phyloP scores from a whole-genome alignment of 2,888 invertebrate genomes.

The Hydriomena furcata region DNA sequence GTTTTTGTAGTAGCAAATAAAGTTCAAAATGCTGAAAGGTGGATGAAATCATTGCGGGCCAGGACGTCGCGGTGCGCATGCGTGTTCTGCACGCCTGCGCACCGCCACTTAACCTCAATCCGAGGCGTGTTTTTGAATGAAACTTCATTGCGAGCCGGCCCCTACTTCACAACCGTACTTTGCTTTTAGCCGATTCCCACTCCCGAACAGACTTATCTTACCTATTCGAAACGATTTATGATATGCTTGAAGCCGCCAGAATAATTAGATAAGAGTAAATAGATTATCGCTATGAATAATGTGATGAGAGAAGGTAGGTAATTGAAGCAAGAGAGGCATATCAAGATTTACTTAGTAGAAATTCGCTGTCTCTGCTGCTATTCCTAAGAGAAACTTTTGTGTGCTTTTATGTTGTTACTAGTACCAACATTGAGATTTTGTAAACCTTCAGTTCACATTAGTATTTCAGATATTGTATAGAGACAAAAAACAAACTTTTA shows the following conservation, averaged over 20 bases:
- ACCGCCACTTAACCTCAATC: conserved; percentile 76
- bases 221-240: conserved; percentile 35
- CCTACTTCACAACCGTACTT: conserved; percentile 56
- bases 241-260: conserved; percentile 16
- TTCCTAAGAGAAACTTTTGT: too few relatives aligned
- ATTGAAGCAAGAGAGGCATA: not conserved
- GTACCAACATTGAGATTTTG: too few relatives aligned
- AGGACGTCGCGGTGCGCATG: conserved; percentile 53
- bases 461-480: too few relatives aligned
- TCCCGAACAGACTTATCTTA: conserved; percentile 51
- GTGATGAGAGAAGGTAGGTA: not conserved
- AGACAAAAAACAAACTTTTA: too few relatives aligned
- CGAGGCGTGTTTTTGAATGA: conserved; percentile 80
- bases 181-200: conserved; percentile 61
- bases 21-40: conserved; percentile 66
- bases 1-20: conserved; percentile 38
- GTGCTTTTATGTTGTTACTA: too few relatives aligned
- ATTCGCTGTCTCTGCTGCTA: too few relatives aligned
- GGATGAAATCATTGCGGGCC: conserved; percentile 76
- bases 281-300: not conserved
- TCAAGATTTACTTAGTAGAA: too few relatives aligned
- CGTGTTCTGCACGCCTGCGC: conserved; percentile 72
- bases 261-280: conserved; percentile 8
- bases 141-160: conserved; percentile 68
- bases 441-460: too few relatives aligned